Evolutionary conservation across 2,888 invertebrate species (phyloP).

Genomic region (Aspidiotus rigidus): DNA sequence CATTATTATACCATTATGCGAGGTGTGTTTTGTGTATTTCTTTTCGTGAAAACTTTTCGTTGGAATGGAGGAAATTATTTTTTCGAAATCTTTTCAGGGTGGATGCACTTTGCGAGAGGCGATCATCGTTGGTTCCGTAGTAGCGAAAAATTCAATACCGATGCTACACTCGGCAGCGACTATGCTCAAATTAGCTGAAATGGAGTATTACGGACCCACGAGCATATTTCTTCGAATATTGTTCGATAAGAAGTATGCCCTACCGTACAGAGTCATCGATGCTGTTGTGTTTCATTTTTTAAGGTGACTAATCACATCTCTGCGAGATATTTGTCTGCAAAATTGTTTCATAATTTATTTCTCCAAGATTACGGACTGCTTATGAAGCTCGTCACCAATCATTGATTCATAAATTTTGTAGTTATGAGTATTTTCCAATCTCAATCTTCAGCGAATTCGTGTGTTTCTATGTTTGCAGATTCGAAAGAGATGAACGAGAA

Average conservation of each 20-base stretch:
- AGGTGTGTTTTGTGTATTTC: slow-evolving; percentile 43
- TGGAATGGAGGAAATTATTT: too few relatives aligned
- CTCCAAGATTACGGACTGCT: too few relatives aligned
- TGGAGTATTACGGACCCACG: slow-evolving; percentile 93
- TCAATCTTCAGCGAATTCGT: neutral
- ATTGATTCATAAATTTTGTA: neutral
- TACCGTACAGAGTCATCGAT: slow-evolving; percentile 91
- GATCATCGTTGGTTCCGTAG: slow-evolving; percentile 83
- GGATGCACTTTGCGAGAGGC: slow-evolving; percentile 95
- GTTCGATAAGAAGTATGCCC: slow-evolving; percentile 93
- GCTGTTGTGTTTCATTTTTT: slow-evolving; percentile 89
- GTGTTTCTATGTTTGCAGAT: slow-evolving; percentile 49
- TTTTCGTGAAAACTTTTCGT: neutral
- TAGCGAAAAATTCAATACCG: slow-evolving; percentile 85
- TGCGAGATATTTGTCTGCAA: too few relatives aligned
- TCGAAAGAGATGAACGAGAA: slow-evolving; percentile 68
- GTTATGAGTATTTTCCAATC: neutral
- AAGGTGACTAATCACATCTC: slow-evolving; percentile 50
- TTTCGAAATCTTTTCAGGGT: slow-evolving; percentile 48
- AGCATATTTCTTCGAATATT: slow-evolving; percentile 89
- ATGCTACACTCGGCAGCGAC: slow-evolving; percentile 92
- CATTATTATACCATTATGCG: slow-evolving; percentile 54
- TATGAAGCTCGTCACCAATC: too few relatives aligned
- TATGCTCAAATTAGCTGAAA: slow-evolving; percentile 88
- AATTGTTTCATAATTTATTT: too few relatives aligned